These are phyloP conservation scores for Brachionichthys hirsutus DNA, from an alignment of 2,113 vertebrate species.

Conservation along the genomic window DNA sequence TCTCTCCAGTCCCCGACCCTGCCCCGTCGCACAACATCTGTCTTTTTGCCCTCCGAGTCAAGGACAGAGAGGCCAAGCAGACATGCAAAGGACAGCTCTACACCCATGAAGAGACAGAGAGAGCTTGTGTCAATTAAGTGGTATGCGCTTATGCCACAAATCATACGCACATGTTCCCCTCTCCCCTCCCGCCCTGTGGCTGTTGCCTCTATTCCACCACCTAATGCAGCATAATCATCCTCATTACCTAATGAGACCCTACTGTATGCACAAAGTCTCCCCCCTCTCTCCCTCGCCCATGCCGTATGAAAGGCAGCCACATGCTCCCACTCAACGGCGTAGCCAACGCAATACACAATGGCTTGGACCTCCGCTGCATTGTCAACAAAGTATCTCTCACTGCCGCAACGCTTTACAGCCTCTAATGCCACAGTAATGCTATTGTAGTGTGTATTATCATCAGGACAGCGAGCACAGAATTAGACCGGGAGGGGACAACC, in stretches of 20 bases:
- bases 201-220: conserved; percentile 58
- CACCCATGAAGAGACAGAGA: conserved; percentile 63
- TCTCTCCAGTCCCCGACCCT: conserved; percentile 40
- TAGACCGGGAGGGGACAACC: conserved; percentile 64
- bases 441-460: conserved; percentile 72
- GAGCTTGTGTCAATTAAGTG: conserved; percentile 77
- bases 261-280: conserved; percentile 62
- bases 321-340: conserved; percentile 31
- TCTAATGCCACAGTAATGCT: conserved; percentile 67
- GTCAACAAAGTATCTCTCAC: conserved; percentile 43
- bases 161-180: conserved; percentile 72
- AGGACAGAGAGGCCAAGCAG: conserved; percentile 58
- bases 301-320: conserved; percentile 47
- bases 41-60: conserved; percentile 65
- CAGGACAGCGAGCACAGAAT: conserved; percentile 72
- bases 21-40: conserved; percentile 69
- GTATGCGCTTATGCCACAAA: conserved; percentile 78
- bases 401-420: conserved; percentile 57
- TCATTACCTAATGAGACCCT: conserved; percentile 75
- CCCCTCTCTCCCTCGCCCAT: conserved; percentile 17
- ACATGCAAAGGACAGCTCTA: conserved; percentile 62
- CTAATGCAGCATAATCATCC: conserved; percentile 74
- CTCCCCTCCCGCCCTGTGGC: conserved; percentile 57
- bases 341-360: conserved; percentile 23
- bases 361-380: conserved; percentile 36